Evolutionary conservation across 2,797 vertebrate species (phyloP).

Genomic region (Cynodonichthys magdalenae): DNA sequence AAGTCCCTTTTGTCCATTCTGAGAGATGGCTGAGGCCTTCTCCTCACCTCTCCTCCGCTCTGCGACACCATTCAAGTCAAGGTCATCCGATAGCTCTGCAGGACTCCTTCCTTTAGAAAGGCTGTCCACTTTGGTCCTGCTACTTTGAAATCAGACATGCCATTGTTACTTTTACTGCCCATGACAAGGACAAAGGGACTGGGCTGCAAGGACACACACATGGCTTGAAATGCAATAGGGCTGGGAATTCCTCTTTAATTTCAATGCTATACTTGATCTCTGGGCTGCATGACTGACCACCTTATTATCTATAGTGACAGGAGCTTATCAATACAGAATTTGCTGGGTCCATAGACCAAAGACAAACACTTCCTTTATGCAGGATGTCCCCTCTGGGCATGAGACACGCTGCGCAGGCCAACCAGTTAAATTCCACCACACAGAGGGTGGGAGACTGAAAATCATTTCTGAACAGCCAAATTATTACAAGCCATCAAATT

Average conservation of each 20-base stretch:
- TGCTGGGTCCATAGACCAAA: slow-evolving; percentile 80
- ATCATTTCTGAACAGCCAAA: slow-evolving; percentile 34
- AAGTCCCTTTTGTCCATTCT: slow-evolving; percentile 61
- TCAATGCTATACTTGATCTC: slow-evolving; percentile 92
- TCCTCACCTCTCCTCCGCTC: slow-evolving; percentile 61
- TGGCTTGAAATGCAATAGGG: slow-evolving; percentile 86
- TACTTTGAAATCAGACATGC: slow-evolving; percentile 79
- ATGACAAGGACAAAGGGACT: slow-evolving; percentile 78
- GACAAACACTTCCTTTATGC: slow-evolving; percentile 88
- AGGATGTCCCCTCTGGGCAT: slow-evolving; percentile 65
- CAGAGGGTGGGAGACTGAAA: slow-evolving; percentile 49
- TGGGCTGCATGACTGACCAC: slow-evolving; percentile 90
- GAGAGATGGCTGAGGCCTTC: slow-evolving; percentile 57
- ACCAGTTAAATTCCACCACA: slow-evolving; percentile 68
- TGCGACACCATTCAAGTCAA: slow-evolving; percentile 73
- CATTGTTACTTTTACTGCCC: slow-evolving; percentile 83
- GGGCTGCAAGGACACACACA: slow-evolving; percentile 62
- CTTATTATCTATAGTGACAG: slow-evolving; percentile 89
- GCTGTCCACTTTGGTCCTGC: slow-evolving; percentile 71
- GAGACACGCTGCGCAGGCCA: slow-evolving; percentile 73
- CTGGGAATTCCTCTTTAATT: slow-evolving; percentile 90
- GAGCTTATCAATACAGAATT: slow-evolving; percentile 79
- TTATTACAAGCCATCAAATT: not conserved
- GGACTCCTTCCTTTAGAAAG: slow-evolving; percentile 64
- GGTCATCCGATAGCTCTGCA: slow-evolving; percentile 77